Base-by-base conservation (phyloP, 1,140 invertebrate species). In the Zaprionus davidi region DNA sequence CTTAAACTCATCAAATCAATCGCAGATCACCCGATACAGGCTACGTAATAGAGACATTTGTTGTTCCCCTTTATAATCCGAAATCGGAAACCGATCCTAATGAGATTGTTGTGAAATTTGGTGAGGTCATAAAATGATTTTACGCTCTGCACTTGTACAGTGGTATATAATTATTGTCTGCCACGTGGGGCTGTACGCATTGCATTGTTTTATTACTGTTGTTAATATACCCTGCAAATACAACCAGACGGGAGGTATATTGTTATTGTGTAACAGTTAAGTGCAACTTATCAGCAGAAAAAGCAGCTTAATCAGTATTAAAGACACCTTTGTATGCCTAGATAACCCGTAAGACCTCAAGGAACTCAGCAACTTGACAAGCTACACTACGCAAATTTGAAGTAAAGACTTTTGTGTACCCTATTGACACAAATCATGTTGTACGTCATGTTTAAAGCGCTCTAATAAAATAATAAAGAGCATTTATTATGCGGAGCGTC, bases 61-160 rank as follows among this genome's bases (percentile, higher is more conserved):
- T 34, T 34, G 31, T 34, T 34, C 9, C 31, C 31, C 9, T 11
- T 11, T 34, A 11, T 34, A 34, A 34, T 34, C 9, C 31, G n/a
- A n/a, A n/a, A n/a, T n/a, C n/a, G 46, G 46, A 51, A 51, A n/a
- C 46, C 11, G 5, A 51, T 22, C 46, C 46, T 51, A 51, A 51
- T 51, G 46, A 51, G 46, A 51, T 51, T 22, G 46, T 51, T 51
- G 46, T 5, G 46, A 51, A 51, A 51, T 51, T 51, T 51, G 46
- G 3, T 11, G 0, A 5, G 20, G 46, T 24, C 20, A 20, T 22
- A 24, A 51, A 24, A 51, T 12, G 20, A 51, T 51, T 51, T 22
- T 22, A 7, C 22, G 17, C 46, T 13, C 46, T 51, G 46, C 20
- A 12, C 20, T 13, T 51, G 4, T 34, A 34, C 20, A 20, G 5